Evolutionary conservation across 1,140 invertebrate species (phyloP).

Genomic region (Drosophila pseudoananassae): DNA sequence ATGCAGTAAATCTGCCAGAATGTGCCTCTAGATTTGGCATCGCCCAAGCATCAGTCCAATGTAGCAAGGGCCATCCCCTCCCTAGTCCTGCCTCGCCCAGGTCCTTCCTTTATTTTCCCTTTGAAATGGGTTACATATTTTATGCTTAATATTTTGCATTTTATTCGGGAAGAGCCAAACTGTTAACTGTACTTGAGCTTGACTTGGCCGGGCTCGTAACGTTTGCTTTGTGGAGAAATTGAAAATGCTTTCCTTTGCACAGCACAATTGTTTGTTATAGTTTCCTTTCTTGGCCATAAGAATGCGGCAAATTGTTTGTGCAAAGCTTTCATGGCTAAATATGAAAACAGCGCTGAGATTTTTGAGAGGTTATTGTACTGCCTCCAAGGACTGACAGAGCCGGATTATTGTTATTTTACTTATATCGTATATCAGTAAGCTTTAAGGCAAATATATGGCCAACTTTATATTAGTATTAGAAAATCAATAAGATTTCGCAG

Average conservation of each 20-base stretch:
- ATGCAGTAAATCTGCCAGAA: slow-evolving; percentile 84
- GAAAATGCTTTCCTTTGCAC: slow-evolving; percentile 57
- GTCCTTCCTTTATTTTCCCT: slow-evolving; percentile 23
- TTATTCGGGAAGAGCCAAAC: slow-evolving; percentile 56
- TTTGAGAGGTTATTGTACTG: slow-evolving; percentile 7
- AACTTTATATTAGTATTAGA: slow-evolving; percentile 2
- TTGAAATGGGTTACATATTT: slow-evolving; percentile 83
- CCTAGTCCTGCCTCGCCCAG: not conserved
- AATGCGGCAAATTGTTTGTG: slow-evolving; percentile 48
- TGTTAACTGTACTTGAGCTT: slow-evolving; percentile 69
- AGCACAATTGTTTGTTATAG: slow-evolving; percentile 52
- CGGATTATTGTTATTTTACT: not conserved
- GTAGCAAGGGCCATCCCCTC: slow-evolving; percentile 7
- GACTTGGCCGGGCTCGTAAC: slow-evolving; percentile 31
- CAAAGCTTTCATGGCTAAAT: slow-evolving; percentile 7
- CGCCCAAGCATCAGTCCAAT: slow-evolving; percentile 53
- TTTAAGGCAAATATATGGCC: not conserved
- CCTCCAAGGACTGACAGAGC: not conserved
- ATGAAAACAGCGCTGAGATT: slow-evolving; percentile 25
- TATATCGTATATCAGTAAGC: not conserved
- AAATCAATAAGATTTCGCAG: slow-evolving; percentile 47
- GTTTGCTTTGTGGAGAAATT: slow-evolving; percentile 57
- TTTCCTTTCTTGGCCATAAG: slow-evolving; percentile 14
- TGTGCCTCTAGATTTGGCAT: slow-evolving; percentile 83
- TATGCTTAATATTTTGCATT: slow-evolving; percentile 83